Percentiles rank a stretch among this genome's conserved stretches.
These are phyloP conservation scores for Drosophila quinaria DNA, from an alignment of 2,888 invertebrate genomes.

Conservation along the genomic window DNA sequence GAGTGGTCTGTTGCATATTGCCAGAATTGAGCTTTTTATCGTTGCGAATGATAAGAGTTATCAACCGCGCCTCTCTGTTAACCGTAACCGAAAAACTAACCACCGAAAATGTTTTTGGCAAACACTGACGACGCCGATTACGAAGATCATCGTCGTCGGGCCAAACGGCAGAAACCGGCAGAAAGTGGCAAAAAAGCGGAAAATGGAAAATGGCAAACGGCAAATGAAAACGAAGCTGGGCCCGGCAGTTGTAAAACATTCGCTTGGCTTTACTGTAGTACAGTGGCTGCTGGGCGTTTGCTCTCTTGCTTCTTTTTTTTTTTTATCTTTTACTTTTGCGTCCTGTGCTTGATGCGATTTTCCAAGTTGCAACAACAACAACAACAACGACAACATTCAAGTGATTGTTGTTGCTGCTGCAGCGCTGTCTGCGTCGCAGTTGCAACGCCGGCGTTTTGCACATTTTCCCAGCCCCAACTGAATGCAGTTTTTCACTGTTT, in stretches of 20 bases:
- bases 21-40: background rate
- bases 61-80: constrained; percentile 17
- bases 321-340: background rate
- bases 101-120: constrained; percentile 28
- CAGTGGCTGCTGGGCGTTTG: constrained; percentile 11
- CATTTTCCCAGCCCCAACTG: constrained; percentile 49
- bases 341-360: constrained; percentile 32
- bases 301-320: constrained; percentile 9
- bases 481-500: constrained; percentile 65
- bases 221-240: constrained; percentile 43
- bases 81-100: constrained; percentile 28
- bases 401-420: constrained; percentile 9
- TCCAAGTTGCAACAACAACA: constrained; percentile 20
- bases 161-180: constrained; percentile 34
- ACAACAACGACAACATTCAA: constrained; percentile 9
- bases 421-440: constrained; percentile 21
- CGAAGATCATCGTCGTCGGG: constrained; percentile 33
- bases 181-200: constrained; percentile 24
- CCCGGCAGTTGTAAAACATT: constrained; percentile 49
- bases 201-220: constrained; percentile 35
- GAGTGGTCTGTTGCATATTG: no score
- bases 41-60: constrained; percentile 14
- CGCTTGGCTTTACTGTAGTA: constrained; percentile 39
- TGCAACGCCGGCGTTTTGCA: constrained; percentile 43
- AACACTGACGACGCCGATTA: constrained; percentile 7